Evolutionary conservation across 2,888 invertebrate species (phyloP), one percentile per base, ranked within the genome.

Genomic region (Meloe dianella): DNA sequence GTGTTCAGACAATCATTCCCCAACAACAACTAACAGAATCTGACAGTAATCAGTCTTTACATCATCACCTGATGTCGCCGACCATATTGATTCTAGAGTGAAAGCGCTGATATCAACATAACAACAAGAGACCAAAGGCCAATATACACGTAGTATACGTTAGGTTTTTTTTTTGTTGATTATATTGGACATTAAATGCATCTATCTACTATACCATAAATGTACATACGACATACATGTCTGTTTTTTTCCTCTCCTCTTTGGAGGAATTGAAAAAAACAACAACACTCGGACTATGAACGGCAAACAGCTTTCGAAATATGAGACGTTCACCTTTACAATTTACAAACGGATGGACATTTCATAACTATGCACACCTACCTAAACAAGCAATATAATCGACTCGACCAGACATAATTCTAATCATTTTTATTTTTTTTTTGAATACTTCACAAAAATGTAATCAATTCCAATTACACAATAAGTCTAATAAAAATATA

Each of bases 291-390:
- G 51, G 51, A 51, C 51, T 51, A 12, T 51, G 51, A 51, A 51
- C 51, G n/a, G 24, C 51, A 12, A 51, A 51, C 24, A 51, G 22
- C 51, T 67, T 67, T 64, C 64, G 64, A 67, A 67, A 67, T 59
- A 35, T 35, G 29, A 62, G 63, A 51, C 66, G 57, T 66, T 66
- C 63, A 66, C 66, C 66, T 66, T 62, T 63, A 41, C 24, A 24
- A 51, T 24, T 51, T 51, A 51, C 51, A 51, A 41, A 51, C 51
- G 12, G 24, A 51, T 51, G 51, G 24, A 22, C 51, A 51, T 51
- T 51, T 51, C 51, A 24, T 51, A 51, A 51, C 51, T 51, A 24
- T 51, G 20, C 24, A 51, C 22, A 51, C 22, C 22, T 12, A 22
- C 24, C 20, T 7, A 20, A 22, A 51, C 17, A 7, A 47, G 20